Conservation (phyloP, 2,113 vertebrate species). For the Nematolebias whitei region DNA sequence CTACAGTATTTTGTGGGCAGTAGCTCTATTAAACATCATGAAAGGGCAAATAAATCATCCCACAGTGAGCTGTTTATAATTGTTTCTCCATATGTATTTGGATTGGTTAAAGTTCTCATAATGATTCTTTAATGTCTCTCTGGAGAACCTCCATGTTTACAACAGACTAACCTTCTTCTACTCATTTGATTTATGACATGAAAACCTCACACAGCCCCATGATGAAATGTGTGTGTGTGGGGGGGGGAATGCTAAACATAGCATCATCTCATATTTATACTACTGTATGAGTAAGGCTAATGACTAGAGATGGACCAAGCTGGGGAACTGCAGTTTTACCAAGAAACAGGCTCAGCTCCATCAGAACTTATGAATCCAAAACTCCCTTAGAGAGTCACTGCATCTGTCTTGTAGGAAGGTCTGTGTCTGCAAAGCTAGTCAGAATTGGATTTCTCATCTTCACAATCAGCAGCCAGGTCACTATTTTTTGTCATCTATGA, state of each 20-base stretch:
- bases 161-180: background rate
- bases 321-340: slow-evolving; percentile 55
- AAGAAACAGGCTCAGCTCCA: slow-evolving; percentile 48
- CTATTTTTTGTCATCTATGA: slow-evolving; percentile 26
- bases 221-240: background rate
- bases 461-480: slow-evolving; percentile 22
- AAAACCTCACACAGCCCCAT: slow-evolving; percentile 10
- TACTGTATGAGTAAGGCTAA: slow-evolving; percentile 34
- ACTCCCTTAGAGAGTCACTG: slow-evolving; percentile 35
- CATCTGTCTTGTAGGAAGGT: slow-evolving; percentile 31
- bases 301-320: slow-evolving; percentile 45
- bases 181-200: slow-evolving; percentile 7
- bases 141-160: slow-evolving; percentile 1
- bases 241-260: slow-evolving; percentile 6
- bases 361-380: slow-evolving; percentile 49
- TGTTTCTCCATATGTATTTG: slow-evolving; percentile 16
- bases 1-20: background rate
- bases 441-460: slow-evolving; percentile 38
- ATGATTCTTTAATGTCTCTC: slow-evolving; percentile 5
- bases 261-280: slow-evolving; percentile 31
- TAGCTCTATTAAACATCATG: slow-evolving; percentile 7
- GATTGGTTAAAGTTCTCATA: slow-evolving; percentile 14
- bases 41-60: background rate
- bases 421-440: slow-evolving; percentile 32
- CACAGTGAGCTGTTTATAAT: background rate